A percentile compares a stretch with the other conserved stretches of the same genome.
phyloP scores from a whole-genome alignment of 2,797 vertebrate species.

The Phoxinus dragarum region DNA sequence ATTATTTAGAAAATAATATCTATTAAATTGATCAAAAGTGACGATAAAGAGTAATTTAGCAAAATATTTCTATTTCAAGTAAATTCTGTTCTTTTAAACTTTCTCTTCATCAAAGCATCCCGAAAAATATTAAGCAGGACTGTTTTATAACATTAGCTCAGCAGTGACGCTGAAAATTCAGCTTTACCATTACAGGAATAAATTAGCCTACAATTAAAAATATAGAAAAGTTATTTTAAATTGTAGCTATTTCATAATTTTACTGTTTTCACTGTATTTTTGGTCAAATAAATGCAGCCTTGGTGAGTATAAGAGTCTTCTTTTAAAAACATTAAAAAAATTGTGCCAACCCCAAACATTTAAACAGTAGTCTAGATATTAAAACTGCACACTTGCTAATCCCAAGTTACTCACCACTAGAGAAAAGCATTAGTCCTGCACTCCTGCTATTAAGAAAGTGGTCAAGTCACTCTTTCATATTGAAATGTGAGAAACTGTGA shows the following conservation, averaged over 20 bases:
- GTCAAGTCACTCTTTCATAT: background rate
- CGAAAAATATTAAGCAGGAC: background rate
- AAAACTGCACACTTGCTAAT: background rate
- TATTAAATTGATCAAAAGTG: background rate
- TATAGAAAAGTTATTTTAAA: background rate
- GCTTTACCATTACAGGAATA: background rate
- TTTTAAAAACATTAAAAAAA: background rate
- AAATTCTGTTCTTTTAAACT: no score
- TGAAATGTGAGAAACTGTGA: background rate
- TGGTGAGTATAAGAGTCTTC: background rate
- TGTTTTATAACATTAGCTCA: background rate
- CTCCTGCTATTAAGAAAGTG: background rate
- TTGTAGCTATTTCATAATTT: background rate
- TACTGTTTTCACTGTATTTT: background rate
- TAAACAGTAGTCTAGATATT: background rate
- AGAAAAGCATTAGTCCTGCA: background rate
- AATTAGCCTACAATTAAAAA: background rate
- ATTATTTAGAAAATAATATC: background rate
- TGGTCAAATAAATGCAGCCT: background rate
- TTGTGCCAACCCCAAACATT: background rate
- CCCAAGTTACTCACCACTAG: background rate
- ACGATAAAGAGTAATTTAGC: background rate
- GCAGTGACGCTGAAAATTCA: background rate
- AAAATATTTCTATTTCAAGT: background rate
- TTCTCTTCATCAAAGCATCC: background rate